These are phyloP conservation scores for Mythimna impura DNA, from an alignment of 2,888 invertebrate genomes.

Conservation along the genomic window DNA sequence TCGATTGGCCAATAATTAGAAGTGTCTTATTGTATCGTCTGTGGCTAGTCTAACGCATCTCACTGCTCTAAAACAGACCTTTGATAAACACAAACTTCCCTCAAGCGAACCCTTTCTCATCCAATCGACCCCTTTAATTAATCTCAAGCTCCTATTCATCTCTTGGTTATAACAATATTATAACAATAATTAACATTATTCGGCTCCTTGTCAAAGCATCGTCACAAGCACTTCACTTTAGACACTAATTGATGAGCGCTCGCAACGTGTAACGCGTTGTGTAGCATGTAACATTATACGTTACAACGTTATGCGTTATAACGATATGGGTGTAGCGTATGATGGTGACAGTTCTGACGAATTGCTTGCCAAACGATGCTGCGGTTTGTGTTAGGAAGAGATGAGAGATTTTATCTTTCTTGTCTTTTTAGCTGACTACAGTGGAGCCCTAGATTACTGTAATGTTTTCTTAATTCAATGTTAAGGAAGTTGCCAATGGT, in stretches of 20 bases:
- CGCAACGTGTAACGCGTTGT: constrained; percentile 34
- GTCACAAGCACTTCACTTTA: constrained; percentile 44
- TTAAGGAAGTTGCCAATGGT: no score
- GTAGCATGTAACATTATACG: constrained; percentile 31
- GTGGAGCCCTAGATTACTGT: not conserved
- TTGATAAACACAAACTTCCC: not conserved
- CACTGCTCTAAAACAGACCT: not conserved
- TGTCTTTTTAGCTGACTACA: not conserved
- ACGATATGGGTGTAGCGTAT: constrained; percentile 19
- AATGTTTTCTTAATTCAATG: not conserved
- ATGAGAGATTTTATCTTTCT: not conserved
- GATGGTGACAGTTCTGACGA: constrained; percentile 56
- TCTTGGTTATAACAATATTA: constrained; percentile 51
- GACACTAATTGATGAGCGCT: constrained; percentile 59
- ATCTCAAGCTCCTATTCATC: constrained; percentile 31
- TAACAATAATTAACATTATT: constrained; percentile 54
- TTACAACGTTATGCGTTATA: constrained; percentile 26
- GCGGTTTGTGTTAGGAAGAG: constrained; percentile 22
- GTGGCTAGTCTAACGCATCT: not conserved
- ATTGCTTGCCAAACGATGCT: constrained; percentile 46
- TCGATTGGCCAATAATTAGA: not conserved
- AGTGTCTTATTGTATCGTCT: not conserved
- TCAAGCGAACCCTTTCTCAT: not conserved
- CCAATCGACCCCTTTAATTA: constrained; percentile 32
- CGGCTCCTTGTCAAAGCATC: constrained; percentile 51